phyloP scores from a whole-genome alignment of 2,888 invertebrate genomes.

The Eristalis intricaria region DNA sequence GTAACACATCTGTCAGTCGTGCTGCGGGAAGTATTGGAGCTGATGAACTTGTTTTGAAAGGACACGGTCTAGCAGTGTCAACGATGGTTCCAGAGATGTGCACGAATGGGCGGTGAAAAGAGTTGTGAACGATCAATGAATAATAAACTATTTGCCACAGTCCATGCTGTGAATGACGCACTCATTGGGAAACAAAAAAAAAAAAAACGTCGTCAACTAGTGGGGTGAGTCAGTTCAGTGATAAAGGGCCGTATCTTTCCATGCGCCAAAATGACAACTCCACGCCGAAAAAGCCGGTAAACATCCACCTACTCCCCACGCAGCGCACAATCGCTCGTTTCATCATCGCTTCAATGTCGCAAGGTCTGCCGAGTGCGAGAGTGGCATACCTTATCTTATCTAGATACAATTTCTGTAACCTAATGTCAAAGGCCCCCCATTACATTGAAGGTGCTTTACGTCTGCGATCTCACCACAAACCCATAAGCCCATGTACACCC shows the following conservation, averaged over 20 bases:
- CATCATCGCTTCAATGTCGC: neutral
- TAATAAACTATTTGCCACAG: neutral
- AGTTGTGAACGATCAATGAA: neutral
- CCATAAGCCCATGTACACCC: neutral
- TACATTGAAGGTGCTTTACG: neutral
- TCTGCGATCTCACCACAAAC: no score
- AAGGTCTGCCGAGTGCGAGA: neutral
- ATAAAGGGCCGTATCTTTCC: neutral
- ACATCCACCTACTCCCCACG: neutral
- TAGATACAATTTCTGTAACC: neutral
- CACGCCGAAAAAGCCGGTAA: neutral
- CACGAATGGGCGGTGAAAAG: no score
- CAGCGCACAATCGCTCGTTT: neutral
- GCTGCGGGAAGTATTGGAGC: neutral
- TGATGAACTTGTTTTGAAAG: neutral
- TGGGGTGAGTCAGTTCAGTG: neutral
- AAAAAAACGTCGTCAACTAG: neutral
- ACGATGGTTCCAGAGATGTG: no score
- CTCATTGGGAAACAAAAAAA: no score
- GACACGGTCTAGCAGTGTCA: no score
- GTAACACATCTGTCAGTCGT: neutral
- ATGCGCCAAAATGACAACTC: neutral
- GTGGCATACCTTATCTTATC: neutral
- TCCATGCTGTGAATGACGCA: no score
- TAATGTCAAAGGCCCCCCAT: neutral